Conservation (phyloP, 2,888 invertebrate species). For the Balanococcus diminutus region DNA sequence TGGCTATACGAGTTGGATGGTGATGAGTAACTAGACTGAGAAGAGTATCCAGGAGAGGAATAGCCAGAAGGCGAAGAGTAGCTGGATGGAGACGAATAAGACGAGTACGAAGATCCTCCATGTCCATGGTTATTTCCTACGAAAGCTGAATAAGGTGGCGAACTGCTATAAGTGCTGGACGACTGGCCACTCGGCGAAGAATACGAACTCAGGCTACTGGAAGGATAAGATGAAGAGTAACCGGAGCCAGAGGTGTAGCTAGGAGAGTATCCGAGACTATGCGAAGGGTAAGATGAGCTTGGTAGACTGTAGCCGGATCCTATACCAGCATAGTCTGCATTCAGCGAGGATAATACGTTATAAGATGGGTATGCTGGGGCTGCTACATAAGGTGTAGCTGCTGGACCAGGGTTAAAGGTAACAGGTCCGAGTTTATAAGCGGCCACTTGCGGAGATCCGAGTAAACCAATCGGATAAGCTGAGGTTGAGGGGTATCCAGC, state of each 20-base stretch:
- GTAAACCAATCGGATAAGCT: not conserved
- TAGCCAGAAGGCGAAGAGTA: conserved; percentile 4
- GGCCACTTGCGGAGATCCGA: not conserved
- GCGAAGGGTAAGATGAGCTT: not conserved
- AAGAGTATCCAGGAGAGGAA: not conserved
- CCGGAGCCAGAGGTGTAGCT: conserved; percentile 2
- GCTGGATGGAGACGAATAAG: conserved; percentile 32
- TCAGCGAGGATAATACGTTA: not conserved
- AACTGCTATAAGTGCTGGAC: conserved; percentile 20
- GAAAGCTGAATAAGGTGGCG: conserved; percentile 43
- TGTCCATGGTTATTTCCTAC: not conserved
- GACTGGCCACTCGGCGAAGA: not conserved
- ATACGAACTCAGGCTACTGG: not conserved
- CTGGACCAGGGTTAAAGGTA: not conserved
- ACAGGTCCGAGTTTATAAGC: conserved; percentile 14
- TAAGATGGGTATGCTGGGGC: not conserved
- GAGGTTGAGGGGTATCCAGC: not conserved
- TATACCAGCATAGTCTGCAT: not conserved
- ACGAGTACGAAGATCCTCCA: conserved; percentile 27
- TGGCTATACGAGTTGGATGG: conserved; percentile 27
- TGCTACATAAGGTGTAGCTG: not conserved
- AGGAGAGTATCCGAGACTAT: not conserved
- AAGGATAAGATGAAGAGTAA: conserved; percentile 8
- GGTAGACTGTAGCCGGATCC: not conserved
- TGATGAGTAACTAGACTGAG: conserved; percentile 18